Conservation (phyloP, 64 coral and sea anemone genomes). For the Anthopleura sola region DNA sequence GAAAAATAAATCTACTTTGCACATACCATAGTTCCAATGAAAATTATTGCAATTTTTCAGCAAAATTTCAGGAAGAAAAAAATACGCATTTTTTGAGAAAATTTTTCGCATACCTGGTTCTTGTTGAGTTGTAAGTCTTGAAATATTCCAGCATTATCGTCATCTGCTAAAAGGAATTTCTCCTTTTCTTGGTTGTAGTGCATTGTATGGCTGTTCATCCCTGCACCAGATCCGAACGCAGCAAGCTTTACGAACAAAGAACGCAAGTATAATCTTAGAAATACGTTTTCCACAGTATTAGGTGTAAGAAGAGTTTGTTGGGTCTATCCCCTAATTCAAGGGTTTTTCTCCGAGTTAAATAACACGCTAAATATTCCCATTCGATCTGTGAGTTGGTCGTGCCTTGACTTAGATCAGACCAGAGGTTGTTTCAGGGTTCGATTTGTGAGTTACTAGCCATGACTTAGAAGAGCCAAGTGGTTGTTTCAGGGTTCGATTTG, state of each 20-base stretch:
- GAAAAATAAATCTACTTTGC: no score
- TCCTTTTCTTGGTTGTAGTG: constrained; percentile 55
- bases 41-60: no score
- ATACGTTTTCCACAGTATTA: not conserved
- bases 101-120: constrained; percentile 31
- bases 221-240: constrained; percentile 29
- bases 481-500: no score
- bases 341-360: no score
- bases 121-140: constrained; percentile 28
- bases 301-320: not conserved
- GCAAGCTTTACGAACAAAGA: constrained; percentile 38
- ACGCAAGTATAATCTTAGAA: not conserved
- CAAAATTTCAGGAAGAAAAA: not conserved
- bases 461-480: no score
- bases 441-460: no score
- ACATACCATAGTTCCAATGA: no score
- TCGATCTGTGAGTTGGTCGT: no score
- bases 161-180: constrained; percentile 34
- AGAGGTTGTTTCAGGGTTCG: no score
- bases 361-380: no score
- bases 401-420: no score
- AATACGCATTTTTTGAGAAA: not conserved
- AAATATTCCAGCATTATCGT: constrained; percentile 15
- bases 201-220: constrained; percentile 57
- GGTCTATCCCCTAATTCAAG: no score